These are phyloP conservation scores for Caenorhabditis sp. DNA, from an alignment of 2,888 invertebrate genomes.

Conservation along the genomic window DNA sequence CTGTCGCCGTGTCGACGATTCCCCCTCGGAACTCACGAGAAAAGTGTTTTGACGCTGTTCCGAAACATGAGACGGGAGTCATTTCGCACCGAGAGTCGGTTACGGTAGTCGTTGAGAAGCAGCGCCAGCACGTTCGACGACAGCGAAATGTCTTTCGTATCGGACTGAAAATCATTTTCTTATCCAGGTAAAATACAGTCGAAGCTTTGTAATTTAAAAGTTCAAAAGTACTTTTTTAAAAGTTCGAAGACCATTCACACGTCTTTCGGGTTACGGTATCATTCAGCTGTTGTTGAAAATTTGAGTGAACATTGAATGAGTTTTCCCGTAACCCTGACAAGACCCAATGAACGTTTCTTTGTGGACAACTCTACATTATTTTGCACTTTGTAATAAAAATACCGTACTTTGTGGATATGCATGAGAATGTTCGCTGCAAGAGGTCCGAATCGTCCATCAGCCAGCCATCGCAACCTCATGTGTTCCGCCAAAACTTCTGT, in stretches of 20 bases:
- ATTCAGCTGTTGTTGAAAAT: too few relatives aligned
- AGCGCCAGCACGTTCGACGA: constrained; percentile 70
- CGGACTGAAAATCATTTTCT: constrained; percentile 66
- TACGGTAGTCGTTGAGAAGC: constrained; percentile 72
- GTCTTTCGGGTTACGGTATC: too few relatives aligned
- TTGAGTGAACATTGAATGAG: too few relatives aligned
- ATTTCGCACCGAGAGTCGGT: constrained; percentile 68
- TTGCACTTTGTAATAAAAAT: too few relatives aligned
- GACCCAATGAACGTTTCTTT: too few relatives aligned
- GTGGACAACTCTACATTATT: too few relatives aligned
- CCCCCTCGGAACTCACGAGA: constrained; percentile 66
- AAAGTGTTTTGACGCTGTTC: constrained; percentile 70
- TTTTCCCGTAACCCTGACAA: too few relatives aligned
- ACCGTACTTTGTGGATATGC: constrained; percentile 71
- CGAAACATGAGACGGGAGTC: constrained; percentile 70
- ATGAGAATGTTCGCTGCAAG: constrained; percentile 72
- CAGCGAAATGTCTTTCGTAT: constrained; percentile 66
- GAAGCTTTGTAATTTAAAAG: too few relatives aligned
- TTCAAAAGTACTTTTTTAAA: too few relatives aligned
- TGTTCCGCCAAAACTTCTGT: constrained; percentile 72
- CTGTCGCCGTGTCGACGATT: background rate
- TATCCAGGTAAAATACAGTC: too few relatives aligned
- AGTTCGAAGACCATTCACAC: too few relatives aligned
- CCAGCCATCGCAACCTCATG: constrained; percentile 70
- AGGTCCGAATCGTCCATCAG: constrained; percentile 69